Percentiles rank a stretch among this genome's conserved stretches.
These are phyloP conservation scores for Acrossocheilus fasciatus DNA, from an alignment of 2,797 vertebrate genomes.

Conservation along the genomic window DNA sequence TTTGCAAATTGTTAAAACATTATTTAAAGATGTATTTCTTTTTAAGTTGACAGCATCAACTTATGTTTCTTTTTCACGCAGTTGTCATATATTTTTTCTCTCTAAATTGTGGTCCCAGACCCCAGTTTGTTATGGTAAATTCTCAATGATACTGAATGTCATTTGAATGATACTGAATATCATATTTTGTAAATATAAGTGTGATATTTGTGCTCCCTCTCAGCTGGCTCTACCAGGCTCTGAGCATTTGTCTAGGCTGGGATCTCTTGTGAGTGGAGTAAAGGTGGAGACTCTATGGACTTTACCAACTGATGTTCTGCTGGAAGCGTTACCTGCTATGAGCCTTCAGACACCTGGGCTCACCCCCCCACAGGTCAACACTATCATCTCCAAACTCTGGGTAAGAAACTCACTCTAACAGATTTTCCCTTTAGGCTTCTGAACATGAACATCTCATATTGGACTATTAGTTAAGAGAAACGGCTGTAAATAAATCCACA, in stretches of 20 bases:
- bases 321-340: conserved; percentile 70
- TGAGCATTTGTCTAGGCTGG: conserved; percentile 71
- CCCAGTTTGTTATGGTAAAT: background rate
- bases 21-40: background rate
- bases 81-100: no score
- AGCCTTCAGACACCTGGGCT: conserved; percentile 62
- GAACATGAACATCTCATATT: background rate
- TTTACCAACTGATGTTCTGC: conserved; percentile 72
- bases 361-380: conserved; percentile 70
- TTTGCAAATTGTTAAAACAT: background rate
- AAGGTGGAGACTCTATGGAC: conserved; percentile 72
- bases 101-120: no score
- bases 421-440: background rate
- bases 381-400: conserved; percentile 80
- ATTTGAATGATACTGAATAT: background rate
- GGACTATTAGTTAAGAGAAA: background rate
- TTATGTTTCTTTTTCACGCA: background rate
- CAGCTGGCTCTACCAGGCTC: conserved; percentile 65
- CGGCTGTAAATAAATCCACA: background rate
- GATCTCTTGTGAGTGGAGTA: conserved; percentile 74
- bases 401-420: conserved; percentile 62
- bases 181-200: background rate
- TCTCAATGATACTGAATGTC: background rate
- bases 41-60: background rate
- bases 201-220: conserved; percentile 21